phyloP scores from a whole-genome alignment of 2,113 vertebrate species.

The Tylochromis polylepis region DNA sequence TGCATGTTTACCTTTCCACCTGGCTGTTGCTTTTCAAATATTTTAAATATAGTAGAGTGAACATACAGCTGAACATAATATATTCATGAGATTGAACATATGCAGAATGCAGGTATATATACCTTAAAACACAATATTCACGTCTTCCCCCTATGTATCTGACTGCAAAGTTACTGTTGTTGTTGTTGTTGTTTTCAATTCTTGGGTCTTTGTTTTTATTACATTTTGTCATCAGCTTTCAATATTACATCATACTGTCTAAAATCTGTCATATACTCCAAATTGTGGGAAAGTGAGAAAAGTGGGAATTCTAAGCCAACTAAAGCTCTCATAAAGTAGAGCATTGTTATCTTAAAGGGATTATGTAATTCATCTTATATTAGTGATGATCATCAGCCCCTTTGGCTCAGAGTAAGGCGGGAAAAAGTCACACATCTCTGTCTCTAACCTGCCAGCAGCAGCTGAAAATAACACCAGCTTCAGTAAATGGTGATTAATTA shows the following conservation, averaged over 20 bases:
- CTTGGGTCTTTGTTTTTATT: not conserved
- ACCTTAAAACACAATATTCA: too few relatives aligned
- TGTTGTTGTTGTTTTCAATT: too few relatives aligned
- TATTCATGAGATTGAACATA: not conserved
- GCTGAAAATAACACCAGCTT: not conserved
- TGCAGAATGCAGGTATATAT: not conserved
- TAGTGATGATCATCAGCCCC: not conserved
- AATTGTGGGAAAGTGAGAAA: not conserved
- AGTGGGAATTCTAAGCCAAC: not conserved
- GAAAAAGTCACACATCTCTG: conserved; percentile 1
- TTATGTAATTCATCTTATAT: not conserved
- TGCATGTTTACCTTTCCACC: too few relatives aligned
- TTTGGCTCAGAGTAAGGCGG: not conserved
- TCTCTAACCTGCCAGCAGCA: not conserved
- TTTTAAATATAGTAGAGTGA: too few relatives aligned
- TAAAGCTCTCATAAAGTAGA: not conserved
- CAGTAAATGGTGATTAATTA: conserved; percentile 11
- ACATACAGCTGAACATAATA: too few relatives aligned
- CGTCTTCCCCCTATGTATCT: too few relatives aligned
- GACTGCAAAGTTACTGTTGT: too few relatives aligned
- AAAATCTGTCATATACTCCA: not conserved
- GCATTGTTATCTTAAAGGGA: not conserved
- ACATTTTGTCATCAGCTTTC: not conserved
- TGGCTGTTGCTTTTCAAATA: too few relatives aligned
- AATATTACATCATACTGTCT: not conserved